Conservation (phyloP, 2,113 vertebrate species). For the Cranoglanis bouderius region DNA sequence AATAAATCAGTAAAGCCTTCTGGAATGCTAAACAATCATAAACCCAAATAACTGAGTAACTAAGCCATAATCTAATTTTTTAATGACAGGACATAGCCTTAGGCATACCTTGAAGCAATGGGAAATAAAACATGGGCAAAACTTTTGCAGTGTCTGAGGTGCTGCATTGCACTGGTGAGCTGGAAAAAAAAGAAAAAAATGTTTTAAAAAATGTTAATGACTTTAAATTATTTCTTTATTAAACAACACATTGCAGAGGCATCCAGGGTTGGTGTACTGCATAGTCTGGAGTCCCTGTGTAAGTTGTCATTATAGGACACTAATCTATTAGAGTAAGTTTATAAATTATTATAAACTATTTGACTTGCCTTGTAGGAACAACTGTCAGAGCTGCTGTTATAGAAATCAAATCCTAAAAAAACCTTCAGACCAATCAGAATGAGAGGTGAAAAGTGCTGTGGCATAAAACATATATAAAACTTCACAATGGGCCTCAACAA, state of each 20-base stretch:
- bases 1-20: not conserved
- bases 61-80: not conserved
- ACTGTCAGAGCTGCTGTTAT: not conserved
- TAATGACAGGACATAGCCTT: not conserved
- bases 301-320: not conserved
- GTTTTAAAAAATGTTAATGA: not conserved
- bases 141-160: conserved; percentile 63
- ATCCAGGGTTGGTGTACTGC: not conserved
- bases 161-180: conserved; percentile 68
- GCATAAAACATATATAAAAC: not conserved
- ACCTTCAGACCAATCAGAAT: not conserved
- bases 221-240: not conserved
- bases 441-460: not conserved
- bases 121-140: conserved; percentile 60
- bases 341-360: not conserved
- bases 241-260: not conserved
- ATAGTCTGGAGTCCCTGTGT: too few relatives aligned
- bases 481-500: not conserved
- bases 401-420: not conserved
- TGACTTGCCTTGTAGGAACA: not conserved
- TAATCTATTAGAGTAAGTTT: not conserved
- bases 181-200: conserved; percentile 32
- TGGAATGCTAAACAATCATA: not conserved
- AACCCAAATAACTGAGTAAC: not conserved
- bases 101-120: conserved; percentile 63